Conservation (phyloP, 2,797 vertebrate genomes). For the Babyrousa celebensis region DNA sequence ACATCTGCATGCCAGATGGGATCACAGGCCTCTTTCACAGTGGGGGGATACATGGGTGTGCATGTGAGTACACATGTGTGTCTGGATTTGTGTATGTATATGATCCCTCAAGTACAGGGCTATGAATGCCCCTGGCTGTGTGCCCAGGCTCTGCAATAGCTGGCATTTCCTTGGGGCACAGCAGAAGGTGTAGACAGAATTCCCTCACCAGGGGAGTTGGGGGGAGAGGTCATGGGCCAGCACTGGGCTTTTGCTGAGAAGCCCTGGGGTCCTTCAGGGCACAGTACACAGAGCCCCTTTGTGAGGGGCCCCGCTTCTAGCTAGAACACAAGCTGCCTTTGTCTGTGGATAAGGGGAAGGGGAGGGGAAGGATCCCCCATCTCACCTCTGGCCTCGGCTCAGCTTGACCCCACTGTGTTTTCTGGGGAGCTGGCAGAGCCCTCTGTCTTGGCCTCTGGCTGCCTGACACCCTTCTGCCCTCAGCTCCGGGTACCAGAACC, state of each 20-base stretch:
- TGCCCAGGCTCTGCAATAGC: neutral
- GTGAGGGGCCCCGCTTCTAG: conserved; percentile 60
- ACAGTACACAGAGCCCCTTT: conserved; percentile 77
- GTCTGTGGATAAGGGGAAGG: conserved; percentile 58
- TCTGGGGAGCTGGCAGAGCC: neutral
- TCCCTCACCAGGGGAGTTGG: conserved; percentile 26
- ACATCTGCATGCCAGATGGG: conserved; percentile 80
- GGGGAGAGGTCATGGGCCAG: conserved; percentile 75
- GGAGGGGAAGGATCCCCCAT: neutral
- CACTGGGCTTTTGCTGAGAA: conserved; percentile 35
- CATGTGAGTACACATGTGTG: neutral
- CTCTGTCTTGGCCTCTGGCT: conserved; percentile 13
- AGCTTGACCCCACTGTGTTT: conserved; percentile 65
- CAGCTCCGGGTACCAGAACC: conserved; percentile 12
- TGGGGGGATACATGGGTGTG: neutral
- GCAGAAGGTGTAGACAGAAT: conserved; percentile 35
- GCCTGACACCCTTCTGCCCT: neutral
- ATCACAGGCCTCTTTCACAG: neutral
- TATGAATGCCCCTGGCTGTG: neutral
- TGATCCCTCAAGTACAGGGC: neutral
- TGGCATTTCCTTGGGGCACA: conserved; percentile 57
- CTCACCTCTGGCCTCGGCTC: conserved; percentile 56
- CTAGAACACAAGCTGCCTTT: conserved; percentile 82
- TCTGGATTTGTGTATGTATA: neutral
- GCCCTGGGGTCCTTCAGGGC: conserved; percentile 72